Evolutionary conservation across 2,888 invertebrate species (phyloP).

Genomic region (Thereva nobilitata): DNA sequence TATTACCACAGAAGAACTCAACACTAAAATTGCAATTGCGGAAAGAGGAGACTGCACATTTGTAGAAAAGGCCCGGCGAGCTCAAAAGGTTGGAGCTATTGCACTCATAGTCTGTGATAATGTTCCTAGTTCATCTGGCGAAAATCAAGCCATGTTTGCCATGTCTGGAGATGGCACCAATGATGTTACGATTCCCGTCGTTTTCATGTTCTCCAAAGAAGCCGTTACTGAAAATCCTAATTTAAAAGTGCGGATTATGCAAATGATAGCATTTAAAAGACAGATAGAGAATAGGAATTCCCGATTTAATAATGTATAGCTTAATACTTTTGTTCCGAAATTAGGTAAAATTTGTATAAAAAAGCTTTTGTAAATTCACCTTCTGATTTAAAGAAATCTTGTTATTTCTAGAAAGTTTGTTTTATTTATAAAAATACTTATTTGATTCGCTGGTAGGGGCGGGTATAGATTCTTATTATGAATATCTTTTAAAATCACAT

Average conservation of each 20-base stretch:
- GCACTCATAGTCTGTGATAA: slow-evolving; percentile 88
- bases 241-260: slow-evolving; percentile 58
- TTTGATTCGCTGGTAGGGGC: no score
- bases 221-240: slow-evolving; percentile 63
- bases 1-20: slow-evolving; percentile 63
- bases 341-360: no score
- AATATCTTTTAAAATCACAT: no score
- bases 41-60: slow-evolving; percentile 94
- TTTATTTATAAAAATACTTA: no score
- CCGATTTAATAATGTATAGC: slow-evolving; percentile 24
- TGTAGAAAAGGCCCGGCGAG: slow-evolving; percentile 85
- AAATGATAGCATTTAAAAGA: slow-evolving; percentile 57
- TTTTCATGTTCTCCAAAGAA: slow-evolving; percentile 84
- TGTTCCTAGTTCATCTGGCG: slow-evolving; percentile 72
- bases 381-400: no score
- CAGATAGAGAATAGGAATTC: slow-evolving; percentile 15
- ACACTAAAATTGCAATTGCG: slow-evolving; percentile 80
- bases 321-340: no score
- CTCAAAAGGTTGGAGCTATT: slow-evolving; percentile 80
- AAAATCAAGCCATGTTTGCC: slow-evolving; percentile 83
- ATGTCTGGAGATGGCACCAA: slow-evolving; percentile 94
- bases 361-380: no score
- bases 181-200: slow-evolving; percentile 86
- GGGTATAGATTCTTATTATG: no score
- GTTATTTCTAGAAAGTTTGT: no score